Evolutionary conservation across 2,888 invertebrate species (phyloP).

Genomic region (Anthophora plumipes): DNA sequence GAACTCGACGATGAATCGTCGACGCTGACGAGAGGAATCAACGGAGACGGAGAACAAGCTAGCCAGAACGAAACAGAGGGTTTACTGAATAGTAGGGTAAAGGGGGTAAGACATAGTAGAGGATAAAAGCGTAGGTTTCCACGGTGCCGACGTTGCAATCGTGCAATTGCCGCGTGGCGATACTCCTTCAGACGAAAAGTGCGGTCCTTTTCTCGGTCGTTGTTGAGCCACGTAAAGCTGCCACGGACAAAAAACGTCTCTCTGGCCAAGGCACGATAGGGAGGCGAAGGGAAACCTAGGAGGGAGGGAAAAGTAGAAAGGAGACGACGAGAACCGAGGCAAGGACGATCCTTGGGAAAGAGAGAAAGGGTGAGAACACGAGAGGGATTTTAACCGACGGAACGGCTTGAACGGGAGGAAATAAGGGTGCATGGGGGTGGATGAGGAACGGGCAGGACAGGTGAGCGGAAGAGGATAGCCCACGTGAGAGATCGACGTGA

Average conservation of each 20-base stretch:
- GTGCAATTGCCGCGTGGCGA: slow-evolving; percentile 71
- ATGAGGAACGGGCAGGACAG: background rate
- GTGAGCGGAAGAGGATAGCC: slow-evolving; percentile 21
- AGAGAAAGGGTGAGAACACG: slow-evolving; percentile 29
- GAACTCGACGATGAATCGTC: too few relatives aligned
- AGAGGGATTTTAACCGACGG: slow-evolving; percentile 34
- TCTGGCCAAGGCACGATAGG: slow-evolving; percentile 31
- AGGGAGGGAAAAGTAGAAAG: background rate
- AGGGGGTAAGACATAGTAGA: slow-evolving; percentile 26
- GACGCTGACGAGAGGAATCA: slow-evolving; percentile 13
- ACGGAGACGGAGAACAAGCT: background rate
- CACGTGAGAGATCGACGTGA: slow-evolving; percentile 20
- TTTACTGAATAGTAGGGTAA: slow-evolving; percentile 11
- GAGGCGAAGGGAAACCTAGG: background rate
- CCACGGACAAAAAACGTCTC: slow-evolving; percentile 45
- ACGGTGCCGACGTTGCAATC: slow-evolving; percentile 59
- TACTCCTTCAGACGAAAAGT: slow-evolving; percentile 82
- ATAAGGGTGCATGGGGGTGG: background rate
- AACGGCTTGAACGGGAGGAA: slow-evolving; percentile 17
- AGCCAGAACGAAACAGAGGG: background rate
- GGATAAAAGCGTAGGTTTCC: slow-evolving; percentile 43
- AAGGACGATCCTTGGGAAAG: slow-evolving; percentile 64
- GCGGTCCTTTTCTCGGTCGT: slow-evolving; percentile 84
- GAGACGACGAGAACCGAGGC: slow-evolving; percentile 20
- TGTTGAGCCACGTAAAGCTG: slow-evolving; percentile 77